Evolutionary conservation across 1,140 invertebrate genomes (phyloP), one percentile per base, ranked within the genome.

Genomic region (Melanaphis sacchari): DNA sequence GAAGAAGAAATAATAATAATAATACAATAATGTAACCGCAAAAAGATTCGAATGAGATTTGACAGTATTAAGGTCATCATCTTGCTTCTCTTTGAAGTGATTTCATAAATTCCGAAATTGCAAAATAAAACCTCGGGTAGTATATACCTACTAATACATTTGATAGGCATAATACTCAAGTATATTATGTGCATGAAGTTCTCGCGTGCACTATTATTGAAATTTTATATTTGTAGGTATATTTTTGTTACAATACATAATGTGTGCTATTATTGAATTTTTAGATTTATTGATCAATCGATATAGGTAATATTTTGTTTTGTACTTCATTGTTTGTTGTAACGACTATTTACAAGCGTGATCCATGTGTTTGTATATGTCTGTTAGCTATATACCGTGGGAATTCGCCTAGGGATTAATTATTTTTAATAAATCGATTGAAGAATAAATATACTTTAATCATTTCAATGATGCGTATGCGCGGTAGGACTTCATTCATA

Each of bases 381-480:
- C 89, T 66, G 89, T 40, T n/a, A 38, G 88, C 49, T 36, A 76
- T 76, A 90, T 24, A 40, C 81, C 91, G 91, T 93, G 91, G 91
- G 91, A 93, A 93, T 59, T 38, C n/a, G 76, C 91, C 91, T 15
- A 46, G 36, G 91, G 91, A 82, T 92, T 93, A 84, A 84, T 93
- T 93, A 36, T 93, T 93, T 92, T 84, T 93, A 54, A 93, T 85
- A 93, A 85, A 93, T 49, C n/a, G 76, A 93, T 93, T 54, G 43
- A 82, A 40, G 81, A 93, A 84, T 92, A 81, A n/a, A n/a, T 91
- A 91, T 40, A 81, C 90, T 66, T 82, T 40, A 92, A 93, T 93
- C 91, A 84, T 82, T 31, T 26, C 66, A 49, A 46, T 40, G 81
- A 46, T 40, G 91, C 91, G 91, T 93, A 93, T 84, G 91, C 36